Evolutionary conservation across 2,888 invertebrate species (phyloP), one percentile per base, ranked within the genome.

Genomic region (Hylaea fasciaria): DNA sequence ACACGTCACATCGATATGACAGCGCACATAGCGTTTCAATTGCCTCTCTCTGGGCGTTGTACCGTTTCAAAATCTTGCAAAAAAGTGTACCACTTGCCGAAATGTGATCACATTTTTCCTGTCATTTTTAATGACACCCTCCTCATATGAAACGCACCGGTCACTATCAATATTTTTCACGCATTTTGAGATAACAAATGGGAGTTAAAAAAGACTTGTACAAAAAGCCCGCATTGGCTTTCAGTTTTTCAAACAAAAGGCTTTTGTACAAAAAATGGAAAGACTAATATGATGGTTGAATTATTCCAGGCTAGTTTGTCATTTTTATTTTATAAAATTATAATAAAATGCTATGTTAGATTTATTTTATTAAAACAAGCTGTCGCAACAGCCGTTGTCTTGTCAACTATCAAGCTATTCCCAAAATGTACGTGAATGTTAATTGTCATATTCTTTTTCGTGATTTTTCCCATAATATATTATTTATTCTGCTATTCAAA

Each of bases 141-240:
- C 11, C 28, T 47, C 55, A 40, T 58, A 56, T 48, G 69, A 68
- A 72, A 72, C 64, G 58, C 57, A 49, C 60, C 59, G 54, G 68
- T 70, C 57, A 65, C 67, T 73, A 72, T 74, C 73, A 72, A 78
- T 77, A 74, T 75, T 74, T 74, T 76, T 75, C 53, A 73, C 66
- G 59, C 67, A 71, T 67, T 76, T 71, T 75, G 69, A 77, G 62
- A 56, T 57, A 65, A 69, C 72, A 72, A 76, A 70, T 64, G 58
- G 56, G 58, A 66, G 66, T 66, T 74, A 76, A 76, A 80, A 78
- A 71, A 67, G 62, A 65, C 60, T 62, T 65, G 52, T 43, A 22
- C 44, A 39, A 55, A 52, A 59, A 51, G 55, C 81, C 81, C 80
- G 82, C 77, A 82, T 83, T 70, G 63, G 62, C 72, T 77, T 77